Evolutionary conservation across 2,797 vertebrate genomes (phyloP).

Genomic region (Lepus oiostolus): DNA sequence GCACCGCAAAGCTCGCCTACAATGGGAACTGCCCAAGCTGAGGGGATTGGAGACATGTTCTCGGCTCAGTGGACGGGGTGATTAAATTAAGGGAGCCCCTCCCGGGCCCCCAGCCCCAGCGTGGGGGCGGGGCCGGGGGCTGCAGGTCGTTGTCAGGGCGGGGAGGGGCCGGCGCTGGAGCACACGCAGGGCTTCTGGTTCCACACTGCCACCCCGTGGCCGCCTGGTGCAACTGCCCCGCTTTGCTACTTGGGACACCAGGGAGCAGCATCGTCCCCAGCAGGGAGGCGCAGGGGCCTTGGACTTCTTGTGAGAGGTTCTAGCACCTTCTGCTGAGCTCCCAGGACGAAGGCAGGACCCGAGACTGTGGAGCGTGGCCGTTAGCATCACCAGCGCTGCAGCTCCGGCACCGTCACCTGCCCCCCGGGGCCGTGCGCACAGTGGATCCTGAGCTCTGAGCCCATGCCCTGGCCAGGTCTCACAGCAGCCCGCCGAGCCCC

Average conservation of each 20-base stretch:
- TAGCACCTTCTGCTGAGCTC: background rate
- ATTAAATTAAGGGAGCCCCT: conserved; percentile 80
- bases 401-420: rapidly evolving
- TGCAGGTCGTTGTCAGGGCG: background rate
- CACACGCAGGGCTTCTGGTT: rapidly evolving
- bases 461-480: too few species aligned
- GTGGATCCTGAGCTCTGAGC: background rate
- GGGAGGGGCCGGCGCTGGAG: rapidly evolving
- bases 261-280: background rate
- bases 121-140: background rate
- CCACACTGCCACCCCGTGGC: conserved; percentile 57
- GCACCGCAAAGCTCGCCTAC: conserved; percentile 86
- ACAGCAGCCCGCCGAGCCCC: rapidly evolving
- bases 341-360: background rate
- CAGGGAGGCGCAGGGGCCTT: rapidly evolving
- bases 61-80: conserved; percentile 76
- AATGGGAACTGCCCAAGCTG: conserved; percentile 85
- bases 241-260: background rate
- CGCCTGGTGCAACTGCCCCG: background rate
- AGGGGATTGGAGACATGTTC: conserved; percentile 75
- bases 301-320: background rate
- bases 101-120: conserved; percentile 58
- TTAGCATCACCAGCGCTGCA: rapidly evolving
- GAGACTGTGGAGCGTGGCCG: rapidly evolving
- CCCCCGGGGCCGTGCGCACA: too few species aligned